Evolutionary conservation across 2,113 vertebrate species (phyloP).

Genomic region (Apistogramma diplotaenia): DNA sequence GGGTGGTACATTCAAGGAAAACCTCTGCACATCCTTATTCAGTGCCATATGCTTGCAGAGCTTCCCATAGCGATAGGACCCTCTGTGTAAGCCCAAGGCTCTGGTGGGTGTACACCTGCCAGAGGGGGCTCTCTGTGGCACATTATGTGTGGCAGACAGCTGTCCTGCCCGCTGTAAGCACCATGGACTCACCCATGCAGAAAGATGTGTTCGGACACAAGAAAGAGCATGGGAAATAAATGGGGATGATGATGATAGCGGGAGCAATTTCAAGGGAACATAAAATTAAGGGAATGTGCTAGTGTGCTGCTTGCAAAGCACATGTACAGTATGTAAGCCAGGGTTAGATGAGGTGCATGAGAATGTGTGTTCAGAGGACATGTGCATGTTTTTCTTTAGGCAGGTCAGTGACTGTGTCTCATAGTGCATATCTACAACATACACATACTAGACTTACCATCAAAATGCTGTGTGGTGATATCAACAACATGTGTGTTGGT

Average conservation of each 20-base stretch:
- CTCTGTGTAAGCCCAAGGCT: conserved; percentile 4
- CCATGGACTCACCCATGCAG: conserved; percentile 45
- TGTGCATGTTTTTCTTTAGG: background rate
- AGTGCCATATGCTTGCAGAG: conserved; percentile 65
- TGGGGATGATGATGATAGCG: background rate
- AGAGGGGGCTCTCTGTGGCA: conserved; percentile 54
- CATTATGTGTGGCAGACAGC: conserved; percentile 65
- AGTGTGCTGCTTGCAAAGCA: background rate
- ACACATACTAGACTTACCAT: background rate
- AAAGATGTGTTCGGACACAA: conserved; percentile 52
- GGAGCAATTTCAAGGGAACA: background rate
- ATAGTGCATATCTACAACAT: background rate
- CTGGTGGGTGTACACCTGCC: conserved; percentile 38
- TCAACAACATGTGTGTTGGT: background rate
- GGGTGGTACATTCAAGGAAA: conserved; percentile 54
- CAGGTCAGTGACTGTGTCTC: background rate
- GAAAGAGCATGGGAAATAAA: background rate
- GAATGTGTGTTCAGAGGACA: background rate
- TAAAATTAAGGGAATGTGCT: background rate
- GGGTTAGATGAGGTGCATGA: background rate
- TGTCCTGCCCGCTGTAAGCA: conserved; percentile 54
- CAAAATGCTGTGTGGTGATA: background rate
- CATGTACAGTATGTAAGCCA: background rate
- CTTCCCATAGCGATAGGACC: conserved; percentile 42
- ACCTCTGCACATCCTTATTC: conserved; percentile 55